phyloP scores from a whole-genome alignment of 2,113 vertebrate genomes.

The Planiliza haematocheilus region DNA sequence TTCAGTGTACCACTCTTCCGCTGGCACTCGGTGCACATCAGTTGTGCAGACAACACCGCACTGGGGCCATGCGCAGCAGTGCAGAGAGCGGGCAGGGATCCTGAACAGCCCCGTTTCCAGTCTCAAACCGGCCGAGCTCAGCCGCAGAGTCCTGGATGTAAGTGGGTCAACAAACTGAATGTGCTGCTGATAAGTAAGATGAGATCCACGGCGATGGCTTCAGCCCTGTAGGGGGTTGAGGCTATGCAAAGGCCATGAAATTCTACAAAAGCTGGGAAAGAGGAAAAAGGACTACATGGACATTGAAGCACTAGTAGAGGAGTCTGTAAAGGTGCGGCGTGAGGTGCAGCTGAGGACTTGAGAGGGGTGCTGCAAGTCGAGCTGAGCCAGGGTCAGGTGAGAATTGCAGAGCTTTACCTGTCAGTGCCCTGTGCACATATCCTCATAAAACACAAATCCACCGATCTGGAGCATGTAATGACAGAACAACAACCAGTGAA shows the following conservation, averaged over 20 bases:
- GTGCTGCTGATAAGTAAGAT: conserved; percentile 59
- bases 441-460: conserved; percentile 82
- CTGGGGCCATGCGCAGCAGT: conserved; percentile 46
- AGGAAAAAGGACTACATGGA: conserved; percentile 29
- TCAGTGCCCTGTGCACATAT: conserved; percentile 78
- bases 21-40: conserved; percentile 45
- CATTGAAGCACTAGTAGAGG: conserved; percentile 12
- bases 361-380: conserved; percentile 42
- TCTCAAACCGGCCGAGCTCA: conserved; percentile 25
- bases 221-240: conserved; percentile 50
- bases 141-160: conserved; percentile 39
- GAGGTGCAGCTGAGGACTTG: conserved; percentile 28
- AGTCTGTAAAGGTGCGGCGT: conserved; percentile 8
- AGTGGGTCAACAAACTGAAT: conserved; percentile 63
- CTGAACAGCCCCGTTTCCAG: conserved; percentile 35
- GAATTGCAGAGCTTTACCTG: conserved; percentile 76
- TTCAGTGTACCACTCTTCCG: conserved; percentile 51
- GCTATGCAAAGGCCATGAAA: conserved; percentile 72
- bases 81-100: conserved; percentile 20
- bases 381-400: conserved; percentile 41
- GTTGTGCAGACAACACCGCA: conserved; percentile 42
- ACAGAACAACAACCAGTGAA: conserved; percentile 78
- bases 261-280: conserved; percentile 55
- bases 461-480: conserved; percentile 82
- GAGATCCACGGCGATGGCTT: conserved; percentile 53